Conservation (phyloP, 1,140 invertebrate species). For the Aphelenchoides besseyi region DNA sequence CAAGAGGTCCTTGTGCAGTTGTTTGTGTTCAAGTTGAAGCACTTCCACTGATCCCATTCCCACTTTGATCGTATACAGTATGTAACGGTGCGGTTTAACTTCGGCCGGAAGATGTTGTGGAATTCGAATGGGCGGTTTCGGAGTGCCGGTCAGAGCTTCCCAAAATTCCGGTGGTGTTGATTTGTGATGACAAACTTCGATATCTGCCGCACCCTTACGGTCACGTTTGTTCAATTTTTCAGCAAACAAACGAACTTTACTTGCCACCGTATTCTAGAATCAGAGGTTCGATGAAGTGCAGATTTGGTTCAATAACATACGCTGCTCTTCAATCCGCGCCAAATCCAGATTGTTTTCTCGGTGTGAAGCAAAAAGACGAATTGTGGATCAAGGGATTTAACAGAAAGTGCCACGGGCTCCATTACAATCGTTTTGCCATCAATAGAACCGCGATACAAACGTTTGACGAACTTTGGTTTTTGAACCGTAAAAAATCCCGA, state of each 20-base stretch:
- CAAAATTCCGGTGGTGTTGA: conserved; percentile 82
- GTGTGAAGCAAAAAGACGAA: conserved; percentile 88
- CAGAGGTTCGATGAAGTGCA: not conserved
- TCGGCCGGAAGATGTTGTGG: conserved; percentile 76
- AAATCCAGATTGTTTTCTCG: conserved; percentile 81
- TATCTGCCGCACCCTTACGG: conserved; percentile 87
- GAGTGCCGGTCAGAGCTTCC: conserved; percentile 62
- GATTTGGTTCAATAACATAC: conserved; percentile 66
- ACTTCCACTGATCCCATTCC: conserved; percentile 98
- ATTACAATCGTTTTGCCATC: conserved; percentile 83
- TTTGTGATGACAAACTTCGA: conserved; percentile 77
- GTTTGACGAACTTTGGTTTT: conserved; percentile 66
- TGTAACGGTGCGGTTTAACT: conserved; percentile 74
- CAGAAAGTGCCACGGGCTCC: conserved; percentile 74
- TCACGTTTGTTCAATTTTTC: conserved; percentile 99
- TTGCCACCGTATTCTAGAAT: conserved; percentile 53
- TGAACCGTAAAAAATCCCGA: conserved; percentile 85
- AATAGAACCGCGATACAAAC: conserved; percentile 83
- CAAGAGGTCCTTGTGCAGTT: conserved; percentile 71
- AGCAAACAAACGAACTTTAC: conserved; percentile 74
- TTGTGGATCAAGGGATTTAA: conserved; percentile 77
- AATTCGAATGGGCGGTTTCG: conserved; percentile 51
- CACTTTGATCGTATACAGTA: conserved; percentile 86
- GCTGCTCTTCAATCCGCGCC: conserved; percentile 85
- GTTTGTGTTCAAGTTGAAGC: conserved; percentile 75